These are phyloP conservation scores for Melipona bicolor DNA, from an alignment of 2,888 invertebrate species.

Conservation along the genomic window DNA sequence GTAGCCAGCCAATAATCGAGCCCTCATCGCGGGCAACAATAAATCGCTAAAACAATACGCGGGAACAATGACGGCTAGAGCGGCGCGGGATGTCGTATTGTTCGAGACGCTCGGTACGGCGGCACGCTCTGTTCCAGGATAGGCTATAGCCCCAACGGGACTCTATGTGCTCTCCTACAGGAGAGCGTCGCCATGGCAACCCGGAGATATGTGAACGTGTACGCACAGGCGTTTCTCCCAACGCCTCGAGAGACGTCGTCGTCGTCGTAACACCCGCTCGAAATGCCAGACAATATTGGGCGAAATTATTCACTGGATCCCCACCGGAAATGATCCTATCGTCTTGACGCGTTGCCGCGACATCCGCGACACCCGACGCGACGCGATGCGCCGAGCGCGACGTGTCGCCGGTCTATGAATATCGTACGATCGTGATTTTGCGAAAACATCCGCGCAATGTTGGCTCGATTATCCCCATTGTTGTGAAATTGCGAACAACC, in stretches of 20 bases:
- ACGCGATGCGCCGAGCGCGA: background rate
- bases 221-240: conserved; percentile 41
- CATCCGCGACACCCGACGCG: background rate
- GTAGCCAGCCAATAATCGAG: conserved; percentile 7
- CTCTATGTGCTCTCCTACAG: conserved; percentile 12
- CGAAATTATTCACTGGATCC: conserved; percentile 56
- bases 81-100: conserved; percentile 29
- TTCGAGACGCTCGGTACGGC: conserved; percentile 21
- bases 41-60: conserved; percentile 35
- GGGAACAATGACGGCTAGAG: conserved; percentile 21
- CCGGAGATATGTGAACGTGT: conserved; percentile 29
- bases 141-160: conserved; percentile 9
- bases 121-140: conserved; percentile 36
- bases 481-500: background rate
- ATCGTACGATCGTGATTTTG: background rate
- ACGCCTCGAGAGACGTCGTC: conserved; percentile 52
- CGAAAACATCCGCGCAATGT: background rate
- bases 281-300: conserved; percentile 66
- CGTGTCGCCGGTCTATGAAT: background rate
- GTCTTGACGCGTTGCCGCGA: conserved; percentile 35
- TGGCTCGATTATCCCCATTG: background rate
- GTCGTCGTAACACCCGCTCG: conserved; percentile 39
- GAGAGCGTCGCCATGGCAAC: conserved; percentile 51
- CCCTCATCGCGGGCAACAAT: conserved; percentile 9
- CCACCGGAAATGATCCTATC: conserved; percentile 44